A percentile compares a stretch with the other conserved stretches of the same genome.
phyloP scores from a whole-genome alignment of 2,888 invertebrate genomes.

The Thalpophila matura region DNA sequence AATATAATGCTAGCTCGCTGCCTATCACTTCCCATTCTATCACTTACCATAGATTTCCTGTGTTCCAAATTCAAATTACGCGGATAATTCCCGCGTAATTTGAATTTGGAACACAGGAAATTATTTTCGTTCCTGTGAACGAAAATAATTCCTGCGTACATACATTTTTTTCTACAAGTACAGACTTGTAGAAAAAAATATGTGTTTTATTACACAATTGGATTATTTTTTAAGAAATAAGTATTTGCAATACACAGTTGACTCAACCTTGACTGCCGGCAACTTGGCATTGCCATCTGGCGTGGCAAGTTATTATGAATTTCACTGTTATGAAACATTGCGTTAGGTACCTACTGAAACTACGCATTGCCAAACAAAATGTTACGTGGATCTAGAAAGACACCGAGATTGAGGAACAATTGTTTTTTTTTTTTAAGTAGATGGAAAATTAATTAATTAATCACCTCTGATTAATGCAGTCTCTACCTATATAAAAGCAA shows the following conservation, averaged over 20 bases:
- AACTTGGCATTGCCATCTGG: conserved; percentile 76
- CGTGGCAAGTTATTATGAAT: conserved; percentile 73
- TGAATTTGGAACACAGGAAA: too few species aligned
- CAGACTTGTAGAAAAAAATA: neutral
- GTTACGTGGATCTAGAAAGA: conserved; percentile 65
- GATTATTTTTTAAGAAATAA: conserved; percentile 38
- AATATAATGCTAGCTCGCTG: neutral
- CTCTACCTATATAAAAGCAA: too few species aligned
- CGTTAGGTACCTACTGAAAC: conserved; percentile 76
- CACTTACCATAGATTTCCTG: neutral
- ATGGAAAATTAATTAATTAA: conserved; percentile 19
- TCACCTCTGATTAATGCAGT: neutral
- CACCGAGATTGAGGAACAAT: conserved; percentile 56
- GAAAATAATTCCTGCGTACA: too few species aligned
- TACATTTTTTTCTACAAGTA: too few species aligned
- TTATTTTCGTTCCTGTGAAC: too few species aligned
- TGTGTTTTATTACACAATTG: conserved; percentile 8
- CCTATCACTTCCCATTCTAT: too few species aligned
- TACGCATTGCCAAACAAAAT: conserved; percentile 71
- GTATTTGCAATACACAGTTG: conserved; percentile 50
- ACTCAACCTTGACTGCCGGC: conserved; percentile 71
- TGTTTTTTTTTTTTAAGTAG: conserved; percentile 11
- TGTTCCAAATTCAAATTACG: conserved; percentile 1
- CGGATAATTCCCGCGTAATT: too few species aligned
- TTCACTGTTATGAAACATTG: conserved; percentile 81